Percentiles rank a stretch among this genome's conserved stretches.
These are phyloP conservation scores for Urocolius indicus DNA, from an alignment of 2,113 vertebrate genomes.

Conservation along the genomic window DNA sequence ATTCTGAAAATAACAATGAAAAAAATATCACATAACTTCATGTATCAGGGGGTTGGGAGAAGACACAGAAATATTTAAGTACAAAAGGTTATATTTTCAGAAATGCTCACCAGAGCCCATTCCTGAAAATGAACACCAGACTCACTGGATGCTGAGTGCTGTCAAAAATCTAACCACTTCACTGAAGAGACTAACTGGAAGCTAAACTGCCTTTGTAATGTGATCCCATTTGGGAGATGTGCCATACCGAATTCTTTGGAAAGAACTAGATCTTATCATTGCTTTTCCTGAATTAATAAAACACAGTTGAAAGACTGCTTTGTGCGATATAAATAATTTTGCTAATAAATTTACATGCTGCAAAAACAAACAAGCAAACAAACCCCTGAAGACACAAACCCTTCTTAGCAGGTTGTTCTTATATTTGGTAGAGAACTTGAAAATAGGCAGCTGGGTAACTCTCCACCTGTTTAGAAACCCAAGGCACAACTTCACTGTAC, in stretches of 20 bases:
- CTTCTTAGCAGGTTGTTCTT: neutral
- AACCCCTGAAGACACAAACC: accelerated
- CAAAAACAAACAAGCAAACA: constrained; percentile 3
- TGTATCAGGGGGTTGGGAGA: neutral
- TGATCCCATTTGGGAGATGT: neutral
- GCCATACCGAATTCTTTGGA: constrained; percentile 28
- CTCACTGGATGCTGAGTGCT: neutral
- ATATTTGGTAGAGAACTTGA: neutral
- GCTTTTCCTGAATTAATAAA: constrained; percentile 27
- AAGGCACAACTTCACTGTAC: neutral
- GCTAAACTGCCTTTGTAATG: constrained; percentile 37
- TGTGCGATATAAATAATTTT: neutral
- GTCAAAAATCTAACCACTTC: constrained; percentile 49
- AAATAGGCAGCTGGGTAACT: neutral
- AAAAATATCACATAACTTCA: constrained; percentile 10
- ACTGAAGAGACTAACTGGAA: constrained; percentile 17
- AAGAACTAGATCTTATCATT: constrained; percentile 32
- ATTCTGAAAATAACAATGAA: neutral
- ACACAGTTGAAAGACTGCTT: neutral
- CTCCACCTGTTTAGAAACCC: neutral
- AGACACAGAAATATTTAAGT: constrained; percentile 30
- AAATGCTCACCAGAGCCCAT: neutral
- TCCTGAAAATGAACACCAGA: constrained; percentile 53
- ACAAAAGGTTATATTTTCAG: constrained; percentile 45
- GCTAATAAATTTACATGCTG: neutral